Percentiles rank a stretch among this genome's conserved stretches.
Evolutionary conservation across 1,140 invertebrate species (phyloP).

Genomic region (Chironomus tepperi): DNA sequence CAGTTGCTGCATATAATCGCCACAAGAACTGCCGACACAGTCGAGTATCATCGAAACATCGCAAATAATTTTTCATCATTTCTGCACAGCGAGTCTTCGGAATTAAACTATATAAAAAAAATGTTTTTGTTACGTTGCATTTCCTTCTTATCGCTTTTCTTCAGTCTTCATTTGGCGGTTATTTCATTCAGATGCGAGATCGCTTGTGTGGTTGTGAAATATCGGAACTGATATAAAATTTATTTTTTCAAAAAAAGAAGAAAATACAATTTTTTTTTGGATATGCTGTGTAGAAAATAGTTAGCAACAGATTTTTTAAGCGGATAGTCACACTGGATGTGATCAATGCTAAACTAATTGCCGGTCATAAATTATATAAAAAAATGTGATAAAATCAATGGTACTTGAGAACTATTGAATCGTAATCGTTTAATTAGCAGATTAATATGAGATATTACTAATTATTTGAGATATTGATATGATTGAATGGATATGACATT

Average conservation of each 20-base stretch:
- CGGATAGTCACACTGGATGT: too few relatives aligned
- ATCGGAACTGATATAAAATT: background rate
- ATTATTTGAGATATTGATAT: too few relatives aligned
- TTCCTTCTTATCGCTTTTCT: slow-evolving; percentile 18
- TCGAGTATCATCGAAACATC: background rate
- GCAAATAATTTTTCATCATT: background rate
- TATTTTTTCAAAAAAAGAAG: background rate
- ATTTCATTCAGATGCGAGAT: background rate
- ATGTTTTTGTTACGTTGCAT: background rate
- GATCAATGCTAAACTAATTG: too few relatives aligned
- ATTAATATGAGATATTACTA: too few relatives aligned
- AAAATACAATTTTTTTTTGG: too few relatives aligned
- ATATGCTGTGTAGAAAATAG: too few relatives aligned
- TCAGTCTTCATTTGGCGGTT: slow-evolving; percentile 17
- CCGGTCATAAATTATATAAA: too few relatives aligned
- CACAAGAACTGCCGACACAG: background rate
- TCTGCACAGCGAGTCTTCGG: slow-evolving; percentile 3
- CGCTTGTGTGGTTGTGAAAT: background rate
- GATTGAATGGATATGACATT: too few relatives aligned
- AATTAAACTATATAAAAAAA: background rate
- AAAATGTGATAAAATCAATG: too few relatives aligned
- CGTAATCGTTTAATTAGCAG: too few relatives aligned
- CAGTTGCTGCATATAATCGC: background rate
- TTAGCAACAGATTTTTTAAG: background rate
- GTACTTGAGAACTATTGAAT: too few relatives aligned